Conservation (phyloP, 2,888 invertebrate genomes). For the Arrhopalites spinosus region DNA sequence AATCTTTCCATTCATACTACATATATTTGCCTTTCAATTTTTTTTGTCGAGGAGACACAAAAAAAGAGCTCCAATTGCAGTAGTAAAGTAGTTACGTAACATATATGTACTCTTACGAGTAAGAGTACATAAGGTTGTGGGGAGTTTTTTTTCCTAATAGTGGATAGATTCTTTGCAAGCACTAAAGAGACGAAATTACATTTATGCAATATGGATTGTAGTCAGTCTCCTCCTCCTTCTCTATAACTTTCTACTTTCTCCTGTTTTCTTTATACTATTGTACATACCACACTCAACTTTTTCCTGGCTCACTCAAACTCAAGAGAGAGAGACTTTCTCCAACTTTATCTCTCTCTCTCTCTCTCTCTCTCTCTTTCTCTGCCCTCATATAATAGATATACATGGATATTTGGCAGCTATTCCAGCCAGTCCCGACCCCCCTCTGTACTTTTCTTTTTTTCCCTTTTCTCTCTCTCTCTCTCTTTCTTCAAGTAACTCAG, state of each 20-base stretch:
- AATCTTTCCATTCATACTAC: background rate
- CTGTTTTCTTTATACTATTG: background rate
- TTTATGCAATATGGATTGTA: constrained; percentile 4
- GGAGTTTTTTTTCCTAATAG: background rate
- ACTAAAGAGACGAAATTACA: constrained; percentile 6
- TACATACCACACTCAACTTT: constrained; percentile 1
- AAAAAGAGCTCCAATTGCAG: no score
- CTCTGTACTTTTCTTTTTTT: background rate
- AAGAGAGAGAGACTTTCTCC: background rate
- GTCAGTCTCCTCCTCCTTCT: background rate
- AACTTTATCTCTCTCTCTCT: background rate
- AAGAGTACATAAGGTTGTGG: background rate
- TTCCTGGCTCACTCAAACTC: background rate
- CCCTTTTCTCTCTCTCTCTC: background rate
- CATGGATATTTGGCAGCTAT: no score
- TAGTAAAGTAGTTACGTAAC: background rate
- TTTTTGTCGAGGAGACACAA: background rate
- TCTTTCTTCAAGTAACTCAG: background rate
- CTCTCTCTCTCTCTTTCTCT: background rate
- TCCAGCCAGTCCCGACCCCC: background rate
- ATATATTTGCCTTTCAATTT: constrained; percentile 2
- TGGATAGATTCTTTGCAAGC: background rate
- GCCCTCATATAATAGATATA: no score
- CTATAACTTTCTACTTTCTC: background rate
- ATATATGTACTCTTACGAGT: background rate